Percentiles rank a stretch among this genome's conserved stretches.
These are phyloP conservation scores for Kryptolebias ocellatus DNA, from an alignment of 2,797 vertebrate genomes.

Conservation along the genomic window DNA sequence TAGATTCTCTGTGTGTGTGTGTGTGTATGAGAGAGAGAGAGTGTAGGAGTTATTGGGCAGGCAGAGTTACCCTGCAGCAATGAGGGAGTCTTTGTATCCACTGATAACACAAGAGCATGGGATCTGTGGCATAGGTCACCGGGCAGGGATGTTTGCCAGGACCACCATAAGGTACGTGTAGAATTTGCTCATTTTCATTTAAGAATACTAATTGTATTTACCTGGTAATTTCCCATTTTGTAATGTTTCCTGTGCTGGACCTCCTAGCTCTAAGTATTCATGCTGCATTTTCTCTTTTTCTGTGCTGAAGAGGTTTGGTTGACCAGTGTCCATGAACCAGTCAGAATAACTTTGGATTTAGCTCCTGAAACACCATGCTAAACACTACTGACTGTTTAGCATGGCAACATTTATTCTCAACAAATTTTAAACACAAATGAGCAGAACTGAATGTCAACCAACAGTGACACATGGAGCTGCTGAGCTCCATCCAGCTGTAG, in stretches of 20 bases:
- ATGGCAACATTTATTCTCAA: no score
- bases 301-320: no score
- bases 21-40: constrained; percentile 7
- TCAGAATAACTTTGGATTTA: no score
- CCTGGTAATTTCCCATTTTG: not conserved
- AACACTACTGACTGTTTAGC: no score
- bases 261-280: no score
- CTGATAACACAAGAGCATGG: constrained; percentile 1
- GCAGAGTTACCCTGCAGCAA: constrained; percentile 3
- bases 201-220: not conserved
- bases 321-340: no score
- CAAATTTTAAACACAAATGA: not conserved
- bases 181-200: not conserved
- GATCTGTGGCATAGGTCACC: not conserved
- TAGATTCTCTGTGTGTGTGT: constrained; percentile 38
- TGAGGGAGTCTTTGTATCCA: not conserved
- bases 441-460: not conserved
- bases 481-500: no score
- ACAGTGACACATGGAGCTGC: no score
- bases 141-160: constrained; percentile 9
- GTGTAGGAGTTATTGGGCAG: not conserved
- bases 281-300: no score
- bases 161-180: constrained; percentile 32
- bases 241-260: no score
- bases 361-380: no score